phyloP scores from a whole-genome alignment of 2,888 invertebrate species.

The Rotaria magnacalcarata region DNA sequence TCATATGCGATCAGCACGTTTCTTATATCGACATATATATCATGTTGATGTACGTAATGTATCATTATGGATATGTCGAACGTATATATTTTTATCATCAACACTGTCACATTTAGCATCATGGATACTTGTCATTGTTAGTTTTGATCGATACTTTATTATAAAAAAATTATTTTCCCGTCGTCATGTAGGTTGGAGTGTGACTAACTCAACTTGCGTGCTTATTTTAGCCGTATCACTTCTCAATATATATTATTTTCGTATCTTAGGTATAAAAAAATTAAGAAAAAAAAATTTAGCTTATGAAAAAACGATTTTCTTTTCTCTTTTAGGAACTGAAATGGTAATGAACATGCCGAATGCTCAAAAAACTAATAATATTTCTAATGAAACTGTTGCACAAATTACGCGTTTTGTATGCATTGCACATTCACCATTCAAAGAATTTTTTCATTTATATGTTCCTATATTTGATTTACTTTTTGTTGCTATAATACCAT shows the following conservation, averaged over 20 bases:
- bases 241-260: conserved; percentile 4
- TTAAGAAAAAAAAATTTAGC: neutral
- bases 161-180: neutral
- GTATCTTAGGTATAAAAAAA: neutral
- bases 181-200: neutral
- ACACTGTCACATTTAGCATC: conserved; percentile 14
- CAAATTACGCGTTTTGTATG: neutral
- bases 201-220: neutral
- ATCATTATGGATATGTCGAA: conserved; percentile 25
- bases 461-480: conserved; percentile 16
- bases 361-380: neutral
- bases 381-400: neutral
- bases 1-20: conserved; percentile 4
- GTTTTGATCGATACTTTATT: conserved; percentile 30
- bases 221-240: neutral
- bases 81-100: neutral
- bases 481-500: neutral
- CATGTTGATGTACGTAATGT: neutral
- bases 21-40: neutral
- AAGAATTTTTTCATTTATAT: neutral
- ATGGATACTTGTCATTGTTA: conserved; percentile 30
- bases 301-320: neutral
- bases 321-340: neutral
- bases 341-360: neutral
- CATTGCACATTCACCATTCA: neutral